A percentile compares a stretch with the other conserved stretches of the same genome.
These are phyloP conservation scores for Upupa epops DNA, from an alignment of 2,113 vertebrate genomes.

Conservation along the genomic window DNA sequence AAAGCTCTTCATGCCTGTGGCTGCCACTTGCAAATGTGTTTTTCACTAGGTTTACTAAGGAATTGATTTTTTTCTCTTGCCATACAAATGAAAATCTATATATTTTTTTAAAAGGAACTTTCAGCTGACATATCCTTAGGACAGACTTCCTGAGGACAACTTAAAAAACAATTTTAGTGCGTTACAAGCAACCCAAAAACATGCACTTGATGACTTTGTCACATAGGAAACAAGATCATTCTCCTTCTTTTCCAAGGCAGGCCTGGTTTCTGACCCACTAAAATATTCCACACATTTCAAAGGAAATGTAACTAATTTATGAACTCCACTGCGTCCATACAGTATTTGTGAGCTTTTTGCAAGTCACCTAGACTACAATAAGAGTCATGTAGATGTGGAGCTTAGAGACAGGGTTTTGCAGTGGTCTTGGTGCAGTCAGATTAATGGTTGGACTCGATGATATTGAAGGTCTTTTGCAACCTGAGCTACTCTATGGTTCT, in stretches of 20 bases:
- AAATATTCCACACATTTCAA: not conserved
- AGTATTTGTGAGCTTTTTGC: not conserved
- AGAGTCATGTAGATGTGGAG: no score
- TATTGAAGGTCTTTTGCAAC: no score
- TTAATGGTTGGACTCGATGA: no score
- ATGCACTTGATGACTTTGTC: not conserved
- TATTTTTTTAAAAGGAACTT: not conserved
- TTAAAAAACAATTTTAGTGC: not conserved
- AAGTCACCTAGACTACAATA: not conserved
- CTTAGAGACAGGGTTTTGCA: no score
- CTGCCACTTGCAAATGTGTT: constrained; percentile 20
- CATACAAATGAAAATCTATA: not conserved
- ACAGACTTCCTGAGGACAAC: not conserved
- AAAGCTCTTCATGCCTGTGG: not conserved
- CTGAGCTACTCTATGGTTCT: no score
- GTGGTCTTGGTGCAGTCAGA: no score
- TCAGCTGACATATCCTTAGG: not conserved
- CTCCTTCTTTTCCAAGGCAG: not conserved
- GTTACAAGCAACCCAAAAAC: not conserved
- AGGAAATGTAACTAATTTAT: not conserved
- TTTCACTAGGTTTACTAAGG: constrained; percentile 5
- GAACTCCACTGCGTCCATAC: no score
- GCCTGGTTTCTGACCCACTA: not conserved
- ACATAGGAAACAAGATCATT: not conserved
- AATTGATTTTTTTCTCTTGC: not conserved